Percentiles rank a stretch among this genome's conserved stretches.
These are phyloP conservation scores for Acronicta alni DNA, from an alignment of 2,888 invertebrate genomes.

Conservation along the genomic window DNA sequence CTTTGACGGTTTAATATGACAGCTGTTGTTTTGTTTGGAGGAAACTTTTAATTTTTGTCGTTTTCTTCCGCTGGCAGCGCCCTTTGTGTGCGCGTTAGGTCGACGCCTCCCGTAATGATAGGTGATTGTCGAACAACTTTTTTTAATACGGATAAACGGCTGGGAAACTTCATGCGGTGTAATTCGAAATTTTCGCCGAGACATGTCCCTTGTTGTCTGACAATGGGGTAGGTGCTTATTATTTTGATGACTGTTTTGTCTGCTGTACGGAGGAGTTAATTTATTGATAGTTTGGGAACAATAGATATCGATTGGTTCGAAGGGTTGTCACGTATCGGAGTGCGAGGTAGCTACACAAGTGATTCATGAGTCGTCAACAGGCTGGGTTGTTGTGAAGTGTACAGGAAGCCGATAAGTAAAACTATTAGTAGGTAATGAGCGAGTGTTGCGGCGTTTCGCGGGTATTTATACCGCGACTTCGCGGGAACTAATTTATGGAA, in stretches of 20 bases:
- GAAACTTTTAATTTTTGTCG: conserved; percentile 88
- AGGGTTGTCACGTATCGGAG: conserved; percentile 50
- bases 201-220: conserved; percentile 71
- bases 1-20: conserved; percentile 88
- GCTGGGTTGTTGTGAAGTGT: conserved; percentile 67
- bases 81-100: conserved; percentile 80
- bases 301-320: conserved; percentile 52
- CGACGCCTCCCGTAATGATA: conserved; percentile 86
- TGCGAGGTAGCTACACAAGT: conserved; percentile 45
- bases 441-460: conserved; percentile 80
- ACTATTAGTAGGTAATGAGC: conserved; percentile 87
- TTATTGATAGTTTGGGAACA: conserved; percentile 56
- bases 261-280: conserved; percentile 59
- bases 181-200: conserved; percentile 81
- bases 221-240: conserved; percentile 76
- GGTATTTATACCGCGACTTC: conserved; percentile 87
- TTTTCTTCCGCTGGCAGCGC: conserved; percentile 79
- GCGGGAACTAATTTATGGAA: conserved; percentile 88
- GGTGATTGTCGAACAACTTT: conserved; percentile 83
- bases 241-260: conserved; percentile 78
- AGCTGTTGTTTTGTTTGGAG: conserved; percentile 87
- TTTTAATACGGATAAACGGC: conserved; percentile 75
- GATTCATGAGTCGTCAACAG: conserved; percentile 58
- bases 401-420: conserved; percentile 84
- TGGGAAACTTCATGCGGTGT: conserved; percentile 79